Percentiles rank a stretch among this genome's conserved stretches.
Conservation (phyloP, 2,113 vertebrate species). For the Tricholaema leucomelas region DNA sequence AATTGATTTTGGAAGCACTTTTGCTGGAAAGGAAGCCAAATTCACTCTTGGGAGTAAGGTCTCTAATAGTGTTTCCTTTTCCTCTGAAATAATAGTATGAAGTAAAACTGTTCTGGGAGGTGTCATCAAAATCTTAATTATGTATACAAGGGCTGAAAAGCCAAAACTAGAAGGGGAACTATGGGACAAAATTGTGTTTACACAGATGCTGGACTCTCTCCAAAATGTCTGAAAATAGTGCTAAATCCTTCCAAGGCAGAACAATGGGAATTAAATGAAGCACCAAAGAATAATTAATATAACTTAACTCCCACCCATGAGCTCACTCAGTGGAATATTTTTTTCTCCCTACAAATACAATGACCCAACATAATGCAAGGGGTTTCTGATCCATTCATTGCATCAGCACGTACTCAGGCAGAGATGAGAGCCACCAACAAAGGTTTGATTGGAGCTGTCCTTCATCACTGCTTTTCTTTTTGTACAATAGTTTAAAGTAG, state of each 20-base stretch:
- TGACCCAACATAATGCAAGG: not conserved
- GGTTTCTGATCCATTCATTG: not conserved
- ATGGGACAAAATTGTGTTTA: conserved; percentile 18
- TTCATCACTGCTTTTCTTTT: not conserved
- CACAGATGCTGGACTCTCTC: conserved; percentile 37
- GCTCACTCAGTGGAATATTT: not conserved
- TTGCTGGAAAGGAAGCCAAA: conserved; percentile 42
- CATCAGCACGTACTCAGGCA: not conserved
- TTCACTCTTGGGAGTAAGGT: not conserved
- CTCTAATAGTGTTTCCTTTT: conserved; percentile 34
- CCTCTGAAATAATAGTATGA: conserved; percentile 39
- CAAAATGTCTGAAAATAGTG: conserved; percentile 7
- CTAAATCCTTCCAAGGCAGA: not conserved
- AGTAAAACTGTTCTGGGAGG: conserved; percentile 32
- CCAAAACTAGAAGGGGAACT: conserved; percentile 19
- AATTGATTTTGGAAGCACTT: conserved; percentile 20
- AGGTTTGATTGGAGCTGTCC: not conserved
- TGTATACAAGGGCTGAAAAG: conserved; percentile 3
- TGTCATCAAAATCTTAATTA: conserved; percentile 35
- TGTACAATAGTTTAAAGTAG: not conserved
- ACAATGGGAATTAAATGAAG: conserved; percentile 28
- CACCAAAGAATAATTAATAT: conserved; percentile 22
- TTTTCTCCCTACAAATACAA: not conserved
- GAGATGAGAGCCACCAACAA: not conserved
- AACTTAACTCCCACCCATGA: not conserved